phyloP scores from a whole-genome alignment of 2,888 invertebrate species.

The Drepanosiphum platanoidis region DNA sequence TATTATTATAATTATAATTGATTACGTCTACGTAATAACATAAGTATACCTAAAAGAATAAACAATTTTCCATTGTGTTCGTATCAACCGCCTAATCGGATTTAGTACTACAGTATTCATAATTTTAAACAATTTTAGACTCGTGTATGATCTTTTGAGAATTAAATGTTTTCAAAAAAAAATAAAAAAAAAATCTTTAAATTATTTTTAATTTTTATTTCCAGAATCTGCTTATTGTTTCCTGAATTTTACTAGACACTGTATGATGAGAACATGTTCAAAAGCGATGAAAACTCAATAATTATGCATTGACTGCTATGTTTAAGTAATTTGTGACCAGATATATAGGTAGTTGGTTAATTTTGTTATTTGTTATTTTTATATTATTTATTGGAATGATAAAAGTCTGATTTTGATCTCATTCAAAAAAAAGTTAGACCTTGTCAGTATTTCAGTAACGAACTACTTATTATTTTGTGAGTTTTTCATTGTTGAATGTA shows the following conservation, averaged over 20 bases:
- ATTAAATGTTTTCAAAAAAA: slow-evolving; percentile 51
- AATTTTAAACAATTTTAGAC: slow-evolving; percentile 57
- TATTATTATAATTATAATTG: slow-evolving; percentile 52
- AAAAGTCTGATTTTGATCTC: slow-evolving; percentile 8
- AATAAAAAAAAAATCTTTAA: slow-evolving; percentile 26
- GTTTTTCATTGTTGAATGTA: too few relatives aligned
- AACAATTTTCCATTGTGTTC: slow-evolving; percentile 59
- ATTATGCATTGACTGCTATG: slow-evolving; percentile 40
- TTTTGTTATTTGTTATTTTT: background rate
- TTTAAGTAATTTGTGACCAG: slow-evolving; percentile 1
- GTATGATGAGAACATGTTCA: slow-evolving; percentile 37
- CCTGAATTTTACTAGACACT: slow-evolving; percentile 36
- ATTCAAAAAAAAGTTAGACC: background rate
- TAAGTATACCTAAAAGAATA: slow-evolving; percentile 45
- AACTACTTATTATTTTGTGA: background rate
- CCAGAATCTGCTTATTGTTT: slow-evolving; percentile 50
- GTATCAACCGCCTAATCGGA: slow-evolving; percentile 49
- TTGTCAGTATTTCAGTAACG: background rate
- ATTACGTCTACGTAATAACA: slow-evolving; percentile 51
- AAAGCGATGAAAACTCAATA: slow-evolving; percentile 28
- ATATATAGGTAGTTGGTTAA: slow-evolving; percentile 40
- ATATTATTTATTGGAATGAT: background rate
- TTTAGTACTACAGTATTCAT: slow-evolving; percentile 56
- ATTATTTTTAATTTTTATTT: slow-evolving; percentile 45
- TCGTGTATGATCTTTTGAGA: slow-evolving; percentile 53